phyloP scores from a whole-genome alignment of 1,140 invertebrate genomes.

The Metopolophium dirhodum region DNA sequence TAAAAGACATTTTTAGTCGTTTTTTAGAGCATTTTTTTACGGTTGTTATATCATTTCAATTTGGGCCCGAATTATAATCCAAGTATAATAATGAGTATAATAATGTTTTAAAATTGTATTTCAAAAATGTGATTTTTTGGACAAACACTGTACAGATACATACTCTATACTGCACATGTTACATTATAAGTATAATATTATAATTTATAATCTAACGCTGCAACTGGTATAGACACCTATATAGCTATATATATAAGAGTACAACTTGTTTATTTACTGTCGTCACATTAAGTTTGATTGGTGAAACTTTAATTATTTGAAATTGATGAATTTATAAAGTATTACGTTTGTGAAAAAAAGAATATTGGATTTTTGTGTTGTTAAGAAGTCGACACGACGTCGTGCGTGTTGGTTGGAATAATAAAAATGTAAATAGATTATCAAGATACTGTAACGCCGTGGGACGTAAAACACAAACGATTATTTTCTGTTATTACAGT shows the following conservation, averaged over 20 bases:
- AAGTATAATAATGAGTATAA: background rate
- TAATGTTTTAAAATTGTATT: background rate
- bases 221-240: too few species aligned
- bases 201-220: too few species aligned
- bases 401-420: background rate
- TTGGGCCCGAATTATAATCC: background rate
- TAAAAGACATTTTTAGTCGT: too few species aligned
- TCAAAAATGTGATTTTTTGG: background rate
- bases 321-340: background rate
- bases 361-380: background rate
- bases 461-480: background rate
- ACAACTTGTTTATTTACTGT: too few species aligned
- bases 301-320: background rate
- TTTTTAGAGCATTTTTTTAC: too few species aligned
- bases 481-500: background rate
- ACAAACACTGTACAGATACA: background rate
- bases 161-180: background rate
- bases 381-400: background rate
- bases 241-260: too few species aligned
- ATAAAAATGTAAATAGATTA: conserved; percentile 16
- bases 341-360: background rate
- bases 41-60: too few species aligned
- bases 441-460: background rate
- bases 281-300: too few species aligned
- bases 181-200: too few species aligned